These are phyloP conservation scores for Eubasilissa splendida DNA, from an alignment of 2,888 invertebrate genomes.

Conservation along the genomic window DNA sequence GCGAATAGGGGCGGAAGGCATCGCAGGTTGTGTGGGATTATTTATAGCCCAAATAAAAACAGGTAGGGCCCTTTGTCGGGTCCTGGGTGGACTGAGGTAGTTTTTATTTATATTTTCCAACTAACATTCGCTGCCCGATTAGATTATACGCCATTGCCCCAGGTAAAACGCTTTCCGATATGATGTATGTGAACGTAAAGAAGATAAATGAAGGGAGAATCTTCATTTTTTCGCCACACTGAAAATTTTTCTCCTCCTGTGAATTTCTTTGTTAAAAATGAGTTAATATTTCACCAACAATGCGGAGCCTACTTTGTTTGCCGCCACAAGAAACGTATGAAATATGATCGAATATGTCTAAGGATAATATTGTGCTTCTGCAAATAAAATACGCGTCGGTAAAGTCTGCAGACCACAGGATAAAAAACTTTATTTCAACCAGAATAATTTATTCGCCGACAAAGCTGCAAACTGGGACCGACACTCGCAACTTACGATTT, in stretches of 20 bases:
- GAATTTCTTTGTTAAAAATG: conserved; percentile 21
- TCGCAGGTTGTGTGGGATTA: conserved; percentile 49
- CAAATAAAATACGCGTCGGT: not conserved
- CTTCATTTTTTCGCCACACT: conserved; percentile 34
- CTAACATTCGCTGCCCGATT: conserved; percentile 48
- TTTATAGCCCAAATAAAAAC: conserved; percentile 52
- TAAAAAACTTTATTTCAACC: no score
- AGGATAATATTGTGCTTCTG: not conserved
- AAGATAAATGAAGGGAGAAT: conserved; percentile 54
- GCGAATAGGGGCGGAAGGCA: conserved; percentile 34
- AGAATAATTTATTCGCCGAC: no score
- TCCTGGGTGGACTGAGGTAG: conserved; percentile 19
- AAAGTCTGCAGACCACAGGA: no score
- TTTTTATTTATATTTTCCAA: conserved; percentile 52
- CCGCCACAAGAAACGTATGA: conserved; percentile 27
- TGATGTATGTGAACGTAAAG: conserved; percentile 57
- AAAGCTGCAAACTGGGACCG: no score
- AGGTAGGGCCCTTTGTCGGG: conserved; percentile 29
- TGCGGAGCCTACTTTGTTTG: conserved; percentile 5
- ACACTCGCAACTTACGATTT: no score
- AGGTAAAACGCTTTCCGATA: conserved; percentile 54
- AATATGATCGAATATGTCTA: conserved; percentile 33
- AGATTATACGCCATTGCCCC: conserved; percentile 53
- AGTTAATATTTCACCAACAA: conserved; percentile 33
- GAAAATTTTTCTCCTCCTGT: conserved; percentile 20